Evolutionary conservation across 2,113 vertebrate genomes (phyloP).

Genomic region (Pipra filicauda): DNA sequence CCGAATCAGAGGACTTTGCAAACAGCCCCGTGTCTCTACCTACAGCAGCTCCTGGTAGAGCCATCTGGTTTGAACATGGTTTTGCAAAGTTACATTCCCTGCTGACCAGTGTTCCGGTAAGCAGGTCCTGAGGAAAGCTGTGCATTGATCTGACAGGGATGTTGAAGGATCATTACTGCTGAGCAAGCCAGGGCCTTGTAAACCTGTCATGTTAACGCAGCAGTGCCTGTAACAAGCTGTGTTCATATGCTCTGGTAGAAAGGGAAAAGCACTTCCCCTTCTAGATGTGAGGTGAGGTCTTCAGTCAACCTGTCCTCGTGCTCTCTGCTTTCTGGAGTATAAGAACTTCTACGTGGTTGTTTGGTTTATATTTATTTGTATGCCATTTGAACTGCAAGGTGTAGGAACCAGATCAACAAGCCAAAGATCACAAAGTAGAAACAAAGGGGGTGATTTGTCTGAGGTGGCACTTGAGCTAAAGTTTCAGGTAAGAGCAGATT

Average conservation of each 20-base stretch:
- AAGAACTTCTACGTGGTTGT: neutral
- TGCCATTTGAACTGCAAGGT: neutral
- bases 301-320: neutral
- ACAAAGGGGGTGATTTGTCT: neutral
- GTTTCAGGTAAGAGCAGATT: neutral
- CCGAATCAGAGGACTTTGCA: neutral
- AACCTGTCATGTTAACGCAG: neutral
- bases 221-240: constrained; percentile 8
- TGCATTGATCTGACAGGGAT: constrained; percentile 6
- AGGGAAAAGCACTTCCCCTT: neutral
- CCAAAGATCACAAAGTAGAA: neutral
- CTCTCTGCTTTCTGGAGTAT: neutral
- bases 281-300: neutral
- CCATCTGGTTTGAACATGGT: accelerated
- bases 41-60: neutral
- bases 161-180: constrained; percentile 34
- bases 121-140: neutral
- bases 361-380: neutral
- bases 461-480: neutral
- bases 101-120: neutral
- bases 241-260: neutral
- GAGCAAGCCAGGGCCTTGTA: neutral
- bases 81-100: neutral
- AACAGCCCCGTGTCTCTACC: neutral
- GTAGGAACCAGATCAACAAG: neutral